Percentiles rank a stretch among this genome's conserved stretches.
These are phyloP conservation scores for Zaprionus nigranus DNA, from an alignment of 1,140 invertebrate genomes.

Conservation along the genomic window DNA sequence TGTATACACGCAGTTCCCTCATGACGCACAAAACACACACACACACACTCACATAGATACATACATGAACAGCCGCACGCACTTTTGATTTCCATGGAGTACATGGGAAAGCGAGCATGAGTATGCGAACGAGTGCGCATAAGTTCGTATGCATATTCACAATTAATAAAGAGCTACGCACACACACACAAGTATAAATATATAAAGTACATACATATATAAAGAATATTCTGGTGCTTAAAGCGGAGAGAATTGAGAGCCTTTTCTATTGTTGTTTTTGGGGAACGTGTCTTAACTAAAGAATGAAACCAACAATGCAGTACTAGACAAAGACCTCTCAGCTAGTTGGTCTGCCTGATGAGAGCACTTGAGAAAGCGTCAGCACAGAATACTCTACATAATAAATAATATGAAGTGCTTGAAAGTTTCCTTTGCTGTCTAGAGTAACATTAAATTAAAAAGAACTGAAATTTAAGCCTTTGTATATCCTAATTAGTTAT, in stretches of 20 bases:
- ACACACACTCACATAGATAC: constrained; percentile 27
- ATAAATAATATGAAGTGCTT: too few species aligned
- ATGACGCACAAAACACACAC: constrained; percentile 49
- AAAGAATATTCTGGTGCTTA: not conserved
- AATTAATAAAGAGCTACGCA: constrained; percentile 22
- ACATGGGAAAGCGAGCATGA: constrained; percentile 15
- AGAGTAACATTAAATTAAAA: too few species aligned
- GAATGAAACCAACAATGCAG: constrained; percentile 7
- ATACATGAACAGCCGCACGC: constrained; percentile 40
- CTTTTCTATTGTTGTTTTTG: constrained; percentile 8
- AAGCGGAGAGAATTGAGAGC: constrained; percentile 27
- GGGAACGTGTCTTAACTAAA: constrained; percentile 29
- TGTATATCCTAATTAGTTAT: not conserved
- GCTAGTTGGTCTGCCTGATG: not conserved
- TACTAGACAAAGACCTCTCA: constrained; percentile 15
- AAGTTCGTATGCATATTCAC: constrained; percentile 39
- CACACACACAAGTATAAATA: not conserved
- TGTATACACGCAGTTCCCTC: constrained; percentile 35
- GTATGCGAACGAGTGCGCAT: constrained; percentile 39
- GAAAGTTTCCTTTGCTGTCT: too few species aligned
- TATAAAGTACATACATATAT: constrained; percentile 3
- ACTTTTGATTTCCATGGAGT: constrained; percentile 51
- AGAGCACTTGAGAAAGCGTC: not conserved
- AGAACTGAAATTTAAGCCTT: too few species aligned
- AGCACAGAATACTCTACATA: not conserved